phyloP scores from a whole-genome alignment of 2,113 vertebrate genomes.

The Erpornis zantholeuca region DNA sequence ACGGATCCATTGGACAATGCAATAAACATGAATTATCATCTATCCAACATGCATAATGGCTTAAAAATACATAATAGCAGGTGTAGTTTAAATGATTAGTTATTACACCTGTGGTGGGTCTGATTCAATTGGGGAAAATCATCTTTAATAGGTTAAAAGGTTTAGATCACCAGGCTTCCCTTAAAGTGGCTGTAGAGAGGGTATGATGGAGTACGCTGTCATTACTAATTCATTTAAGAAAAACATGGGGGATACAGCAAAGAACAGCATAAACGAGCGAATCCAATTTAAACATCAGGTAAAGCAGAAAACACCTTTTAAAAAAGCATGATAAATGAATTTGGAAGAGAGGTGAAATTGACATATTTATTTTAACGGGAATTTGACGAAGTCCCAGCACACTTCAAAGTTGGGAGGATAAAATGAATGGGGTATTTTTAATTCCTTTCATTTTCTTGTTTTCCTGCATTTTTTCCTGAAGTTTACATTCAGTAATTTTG shows the following conservation, averaged over 20 bases:
- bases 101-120: conserved; percentile 99
- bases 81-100: conserved; percentile 96
- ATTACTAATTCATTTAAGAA: conserved; percentile 99
- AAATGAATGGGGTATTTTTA: conserved; percentile 37
- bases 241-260: conserved; percentile 97
- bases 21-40: conserved; percentile 99
- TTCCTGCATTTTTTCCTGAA: conserved; percentile 57
- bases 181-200: conserved; percentile 97
- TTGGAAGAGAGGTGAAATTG: conserved; percentile 76
- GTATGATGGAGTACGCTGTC: conserved; percentile 95
- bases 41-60: conserved; percentile 84
- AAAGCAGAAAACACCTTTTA: conserved; percentile 84
- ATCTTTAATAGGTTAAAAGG: conserved; percentile 99
- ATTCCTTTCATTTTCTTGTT: conserved; percentile 54
- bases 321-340: conserved; percentile 87
- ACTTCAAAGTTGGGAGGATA: conserved; percentile 67
- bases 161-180: conserved; percentile 99
- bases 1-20: conserved; percentile 88
- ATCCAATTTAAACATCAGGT: conserved; percentile 93
- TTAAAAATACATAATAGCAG: conserved; percentile 92
- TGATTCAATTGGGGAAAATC: conserved; percentile 99
- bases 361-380: conserved; percentile 81
- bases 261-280: conserved; percentile 91
- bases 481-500: conserved; percentile 73
- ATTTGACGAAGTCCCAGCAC: conserved; percentile 78